phyloP scores from a whole-genome alignment of 2,113 vertebrate species.

The Lasiurus borealis region DNA sequence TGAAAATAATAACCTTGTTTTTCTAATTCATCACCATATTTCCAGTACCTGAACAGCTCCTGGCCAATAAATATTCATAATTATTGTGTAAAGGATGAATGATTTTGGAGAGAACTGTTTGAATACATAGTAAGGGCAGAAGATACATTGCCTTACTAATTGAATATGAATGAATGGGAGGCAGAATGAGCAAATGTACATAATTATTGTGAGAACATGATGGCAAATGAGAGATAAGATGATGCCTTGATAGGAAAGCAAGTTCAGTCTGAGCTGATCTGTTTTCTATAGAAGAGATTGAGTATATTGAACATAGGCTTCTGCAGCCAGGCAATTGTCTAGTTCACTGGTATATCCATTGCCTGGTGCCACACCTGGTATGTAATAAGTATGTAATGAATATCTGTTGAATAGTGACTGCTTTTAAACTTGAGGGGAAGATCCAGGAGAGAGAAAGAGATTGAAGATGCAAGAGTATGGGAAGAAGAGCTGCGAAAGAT shows the following conservation, averaged over 20 bases:
- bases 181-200: not conserved
- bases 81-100: not conserved
- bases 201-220: not conserved
- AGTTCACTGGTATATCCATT: not conserved
- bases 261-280: not conserved
- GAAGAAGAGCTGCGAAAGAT: not conserved
- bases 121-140: not conserved
- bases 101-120: not conserved
- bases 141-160: not conserved
- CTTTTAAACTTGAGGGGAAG: slow-evolving; percentile 39
- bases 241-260: not conserved
- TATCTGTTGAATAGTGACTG: not conserved
- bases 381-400: not conserved
- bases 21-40: not conserved
- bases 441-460: not conserved
- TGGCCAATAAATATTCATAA: slow-evolving; percentile 24
- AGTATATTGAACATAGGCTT: not conserved
- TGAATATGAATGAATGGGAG: not conserved
- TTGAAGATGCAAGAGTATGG: not conserved
- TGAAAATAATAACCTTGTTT: not conserved
- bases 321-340: not conserved
- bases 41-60: slow-evolving; percentile 25
- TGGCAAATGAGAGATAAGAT: not conserved
- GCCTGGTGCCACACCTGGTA: not conserved
- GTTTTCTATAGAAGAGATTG: not conserved